These are phyloP conservation scores for Ifrita kowaldi DNA, from an alignment of 2,113 vertebrate species.

Conservation along the genomic window DNA sequence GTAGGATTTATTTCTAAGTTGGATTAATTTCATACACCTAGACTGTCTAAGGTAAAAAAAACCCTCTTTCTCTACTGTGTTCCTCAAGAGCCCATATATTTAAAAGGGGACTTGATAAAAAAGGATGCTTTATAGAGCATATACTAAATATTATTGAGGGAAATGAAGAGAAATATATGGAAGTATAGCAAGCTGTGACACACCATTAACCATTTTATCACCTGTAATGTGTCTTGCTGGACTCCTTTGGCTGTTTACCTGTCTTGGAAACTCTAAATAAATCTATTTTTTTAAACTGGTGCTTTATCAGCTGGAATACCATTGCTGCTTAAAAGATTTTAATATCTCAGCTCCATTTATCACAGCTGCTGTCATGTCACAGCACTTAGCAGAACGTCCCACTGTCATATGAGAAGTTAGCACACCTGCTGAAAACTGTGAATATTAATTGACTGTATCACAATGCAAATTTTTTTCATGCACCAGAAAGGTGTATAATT, in stretches of 20 bases:
- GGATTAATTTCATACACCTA: not conserved
- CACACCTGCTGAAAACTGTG: constrained; percentile 28
- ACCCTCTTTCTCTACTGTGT: rapidly evolving
- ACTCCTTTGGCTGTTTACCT: constrained; percentile 14
- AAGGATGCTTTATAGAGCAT: not conserved
- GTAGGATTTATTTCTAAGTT: not conserved
- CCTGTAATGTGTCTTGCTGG: not conserved
- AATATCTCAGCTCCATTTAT: not conserved
- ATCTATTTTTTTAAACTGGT: not conserved
- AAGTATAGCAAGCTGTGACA: not conserved
- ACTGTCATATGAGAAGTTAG: not conserved
- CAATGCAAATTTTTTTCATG: not conserved
- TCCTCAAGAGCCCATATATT: not conserved
- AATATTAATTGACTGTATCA: constrained; percentile 35
- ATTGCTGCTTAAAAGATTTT: not conserved
- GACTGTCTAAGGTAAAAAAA: not conserved
- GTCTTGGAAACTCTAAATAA: not conserved
- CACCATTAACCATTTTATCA: not conserved
- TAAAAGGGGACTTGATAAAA: not conserved
- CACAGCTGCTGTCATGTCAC: not conserved
- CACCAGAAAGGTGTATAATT: not conserved
- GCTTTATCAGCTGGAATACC: not conserved
- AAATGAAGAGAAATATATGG: constrained; percentile 35
- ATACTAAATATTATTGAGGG: constrained; percentile 30
- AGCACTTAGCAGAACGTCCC: not conserved